Evolutionary conservation across 2,888 invertebrate genomes (phyloP), one percentile per base, ranked within the genome.

Genomic region (Acleris sparsana): DNA sequence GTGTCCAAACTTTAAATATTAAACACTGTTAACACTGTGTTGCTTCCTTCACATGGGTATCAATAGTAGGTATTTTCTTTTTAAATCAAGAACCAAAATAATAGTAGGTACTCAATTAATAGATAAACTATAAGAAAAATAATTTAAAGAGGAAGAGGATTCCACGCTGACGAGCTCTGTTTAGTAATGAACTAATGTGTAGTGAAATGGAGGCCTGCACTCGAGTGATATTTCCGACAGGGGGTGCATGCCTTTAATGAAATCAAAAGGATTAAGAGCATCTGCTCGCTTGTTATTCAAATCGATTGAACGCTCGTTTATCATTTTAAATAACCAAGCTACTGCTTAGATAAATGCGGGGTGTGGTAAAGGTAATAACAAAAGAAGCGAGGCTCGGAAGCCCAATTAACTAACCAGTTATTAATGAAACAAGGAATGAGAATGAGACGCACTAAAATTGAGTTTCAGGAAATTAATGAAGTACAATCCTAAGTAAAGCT

Each of bases 251-350:
- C 89, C 87, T 90, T 91, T 89, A 92, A 92, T 90, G 89, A 91
- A 92, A 92, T 92, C 89, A 92, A 92, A 92, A 89, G 92, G 92
- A 92, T 92, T 92, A 92, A 91, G 83, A 89, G 91, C 92, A 92
- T 92, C 92, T 92, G 92, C 91, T 89, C 87, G 85, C 87, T 92
- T 92, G 89, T 92, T 92, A 92, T 92, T 92, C 89, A 92, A 92
- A 92, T 92, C 90, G 89, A 92, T 92, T 84, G 89, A 86, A 89
- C 88, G 89, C 89, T 89, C 91, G 83, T 92, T 92, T 91, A 92
- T 92, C 91, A 92, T 90, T 90, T 89, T 83, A 89, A 90, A 91
- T 88, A 92, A 46, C 46, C 5, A 46, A 91, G 90, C 91, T 90
- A 89, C 89, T 87, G 88, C 90, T 88, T 90, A 91, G 88, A 91